Percentiles rank a stretch among this genome's conserved stretches.
These are phyloP conservation scores for Eptesicus fuscus DNA, from an alignment of 2,113 vertebrate species.

Conservation along the genomic window DNA sequence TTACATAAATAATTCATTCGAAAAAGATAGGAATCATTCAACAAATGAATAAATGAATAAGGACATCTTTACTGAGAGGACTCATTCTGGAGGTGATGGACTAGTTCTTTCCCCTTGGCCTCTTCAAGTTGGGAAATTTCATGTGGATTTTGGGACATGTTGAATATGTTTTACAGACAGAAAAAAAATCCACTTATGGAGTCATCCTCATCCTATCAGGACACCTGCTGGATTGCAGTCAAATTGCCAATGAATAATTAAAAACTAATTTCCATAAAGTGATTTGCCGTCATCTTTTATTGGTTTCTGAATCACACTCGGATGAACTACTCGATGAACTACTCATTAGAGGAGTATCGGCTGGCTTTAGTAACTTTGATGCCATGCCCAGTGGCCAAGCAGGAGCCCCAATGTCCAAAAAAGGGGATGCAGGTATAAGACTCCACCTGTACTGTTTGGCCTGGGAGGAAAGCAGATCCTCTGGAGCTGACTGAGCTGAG, in stretches of 20 bases:
- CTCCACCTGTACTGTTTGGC: background rate
- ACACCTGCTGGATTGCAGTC: constrained; percentile 49
- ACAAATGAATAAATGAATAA: constrained; percentile 34
- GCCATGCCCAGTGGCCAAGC: background rate
- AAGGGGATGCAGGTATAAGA: background rate
- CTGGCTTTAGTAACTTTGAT: background rate
- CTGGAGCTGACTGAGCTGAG: background rate
- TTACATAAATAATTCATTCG: background rate
- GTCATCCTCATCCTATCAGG: constrained; percentile 44
- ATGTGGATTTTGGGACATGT: background rate
- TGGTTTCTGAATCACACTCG: background rate
- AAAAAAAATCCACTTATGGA: constrained; percentile 35
- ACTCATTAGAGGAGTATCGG: background rate
- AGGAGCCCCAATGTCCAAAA: background rate
- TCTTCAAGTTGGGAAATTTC: background rate
- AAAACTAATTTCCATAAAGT: constrained; percentile 69
- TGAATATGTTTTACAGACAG: constrained; percentile 27
- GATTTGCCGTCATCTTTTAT: constrained; percentile 34
- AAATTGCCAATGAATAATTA: constrained; percentile 66
- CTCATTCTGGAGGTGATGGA: background rate
- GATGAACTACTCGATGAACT: background rate
- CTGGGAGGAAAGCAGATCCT: background rate
- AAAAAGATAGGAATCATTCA: background rate
- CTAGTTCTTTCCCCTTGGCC: background rate
- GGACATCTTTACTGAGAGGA: background rate